Evolutionary conservation across 2,888 invertebrate genomes (phyloP).

Genomic region (Apomyelois bistriatella): DNA sequence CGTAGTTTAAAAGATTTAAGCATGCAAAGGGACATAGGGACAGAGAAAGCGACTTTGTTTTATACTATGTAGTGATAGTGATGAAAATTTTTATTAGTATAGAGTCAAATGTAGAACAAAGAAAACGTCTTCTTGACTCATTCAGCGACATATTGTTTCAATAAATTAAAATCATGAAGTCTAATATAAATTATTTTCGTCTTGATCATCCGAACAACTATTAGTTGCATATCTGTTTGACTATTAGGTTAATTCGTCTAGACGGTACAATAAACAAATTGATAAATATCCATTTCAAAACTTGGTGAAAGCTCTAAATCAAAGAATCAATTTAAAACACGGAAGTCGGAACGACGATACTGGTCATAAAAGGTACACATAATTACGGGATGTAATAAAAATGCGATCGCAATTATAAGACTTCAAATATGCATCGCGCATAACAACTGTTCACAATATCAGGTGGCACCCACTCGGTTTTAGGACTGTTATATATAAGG

Average conservation of each 20-base stretch:
- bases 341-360: neutral
- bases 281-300: neutral
- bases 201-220: too few relatives aligned
- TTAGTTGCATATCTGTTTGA: too few relatives aligned
- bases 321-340: neutral
- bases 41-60: too few relatives aligned
- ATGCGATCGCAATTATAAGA: neutral
- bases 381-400: constrained; percentile 1
- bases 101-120: too few relatives aligned
- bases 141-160: too few relatives aligned
- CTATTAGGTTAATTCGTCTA: constrained; percentile 28
- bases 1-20: too few relatives aligned
- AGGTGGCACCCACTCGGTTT: neutral
- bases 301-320: constrained; percentile 7
- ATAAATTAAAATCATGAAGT: too few relatives aligned
- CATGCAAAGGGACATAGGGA: too few relatives aligned
- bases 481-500: neutral
- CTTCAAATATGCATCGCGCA: neutral
- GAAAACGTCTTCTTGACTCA: too few relatives aligned
- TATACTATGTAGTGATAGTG: too few relatives aligned
- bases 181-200: too few relatives aligned
- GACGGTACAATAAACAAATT: neutral
- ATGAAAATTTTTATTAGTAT: too few relatives aligned
- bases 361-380: constrained; percentile 1
- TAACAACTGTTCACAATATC: neutral